Conservation (phyloP, 2,888 invertebrate genomes). For the Escarpia spicata region DNA sequence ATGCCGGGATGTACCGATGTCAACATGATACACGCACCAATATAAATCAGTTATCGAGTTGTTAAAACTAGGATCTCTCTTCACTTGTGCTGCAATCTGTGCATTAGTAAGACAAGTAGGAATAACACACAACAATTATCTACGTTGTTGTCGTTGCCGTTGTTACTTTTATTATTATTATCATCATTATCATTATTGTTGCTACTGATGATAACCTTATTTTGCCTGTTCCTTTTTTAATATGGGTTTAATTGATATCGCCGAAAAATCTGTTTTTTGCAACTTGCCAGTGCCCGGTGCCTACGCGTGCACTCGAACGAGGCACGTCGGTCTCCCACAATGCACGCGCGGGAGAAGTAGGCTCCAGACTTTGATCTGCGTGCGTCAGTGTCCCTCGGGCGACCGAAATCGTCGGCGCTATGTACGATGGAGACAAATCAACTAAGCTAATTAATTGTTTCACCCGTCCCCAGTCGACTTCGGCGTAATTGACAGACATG, state of each 20-base stretch:
- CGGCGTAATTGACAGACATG: slow-evolving; percentile 10
- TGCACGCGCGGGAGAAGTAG: not conserved
- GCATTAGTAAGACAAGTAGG: too few species aligned
- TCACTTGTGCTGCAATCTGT: too few species aligned
- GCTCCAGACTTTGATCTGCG: not conserved
- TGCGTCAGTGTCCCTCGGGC: not conserved
- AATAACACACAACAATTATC: too few species aligned
- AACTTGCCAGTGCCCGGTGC: not conserved
- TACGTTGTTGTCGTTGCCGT: too few species aligned
- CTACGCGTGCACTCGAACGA: not conserved
- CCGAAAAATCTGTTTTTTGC: not conserved
- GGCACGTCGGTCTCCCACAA: not conserved
- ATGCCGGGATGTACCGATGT: too few species aligned
- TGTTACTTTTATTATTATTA: too few species aligned
- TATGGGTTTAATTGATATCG: not conserved
- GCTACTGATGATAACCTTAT: too few species aligned
- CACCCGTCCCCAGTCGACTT: not conserved
- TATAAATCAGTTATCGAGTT: too few species aligned
- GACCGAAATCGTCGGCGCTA: not conserved
- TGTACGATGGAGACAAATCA: not conserved
- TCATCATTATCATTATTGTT: too few species aligned
- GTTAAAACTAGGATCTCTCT: too few species aligned
- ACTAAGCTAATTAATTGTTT: slow-evolving; percentile 16
- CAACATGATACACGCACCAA: too few species aligned
- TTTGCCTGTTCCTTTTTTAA: not conserved